These are phyloP conservation scores for Natrix natrix DNA, from an alignment of 2,797 vertebrate genomes.

Conservation along the genomic window DNA sequence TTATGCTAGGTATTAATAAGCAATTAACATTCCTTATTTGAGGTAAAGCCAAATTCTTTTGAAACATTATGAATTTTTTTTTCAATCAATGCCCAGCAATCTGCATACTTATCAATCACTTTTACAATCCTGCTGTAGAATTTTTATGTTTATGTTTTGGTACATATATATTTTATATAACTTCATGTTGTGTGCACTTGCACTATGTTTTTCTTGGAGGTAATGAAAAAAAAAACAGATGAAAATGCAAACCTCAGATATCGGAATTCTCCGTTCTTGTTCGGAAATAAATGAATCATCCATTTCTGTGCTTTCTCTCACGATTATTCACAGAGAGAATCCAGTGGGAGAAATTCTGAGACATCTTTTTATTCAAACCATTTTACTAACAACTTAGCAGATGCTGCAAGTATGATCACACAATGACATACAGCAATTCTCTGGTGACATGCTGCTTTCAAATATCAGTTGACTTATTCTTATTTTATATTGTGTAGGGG, in stretches of 20 bases:
- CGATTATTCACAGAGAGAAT: constrained; percentile 14
- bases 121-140: constrained; percentile 16
- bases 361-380: constrained; percentile 8
- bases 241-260: background rate
- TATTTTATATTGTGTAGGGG: background rate
- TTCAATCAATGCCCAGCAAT: constrained; percentile 21
- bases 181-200: background rate
- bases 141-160: background rate
- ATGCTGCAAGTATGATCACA: background rate
- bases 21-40: constrained; percentile 34
- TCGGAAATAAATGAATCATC: background rate
- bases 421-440: background rate
- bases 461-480: background rate
- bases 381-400: background rate
- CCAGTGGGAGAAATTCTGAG: constrained; percentile 10
- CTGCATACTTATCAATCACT: constrained; percentile 26
- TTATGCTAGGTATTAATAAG: constrained; percentile 37
- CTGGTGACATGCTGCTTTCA: background rate
- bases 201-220: background rate
- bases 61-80: constrained; percentile 18
- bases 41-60: constrained; percentile 19
- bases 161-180: constrained; percentile 10
- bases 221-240: background rate
- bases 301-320: background rate
- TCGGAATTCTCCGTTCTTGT: constrained; percentile 1